Percentiles rank a stretch among this genome's conserved stretches.
Evolutionary conservation across 2,113 vertebrate species (phyloP).

Genomic region (Salvator merianae): DNA sequence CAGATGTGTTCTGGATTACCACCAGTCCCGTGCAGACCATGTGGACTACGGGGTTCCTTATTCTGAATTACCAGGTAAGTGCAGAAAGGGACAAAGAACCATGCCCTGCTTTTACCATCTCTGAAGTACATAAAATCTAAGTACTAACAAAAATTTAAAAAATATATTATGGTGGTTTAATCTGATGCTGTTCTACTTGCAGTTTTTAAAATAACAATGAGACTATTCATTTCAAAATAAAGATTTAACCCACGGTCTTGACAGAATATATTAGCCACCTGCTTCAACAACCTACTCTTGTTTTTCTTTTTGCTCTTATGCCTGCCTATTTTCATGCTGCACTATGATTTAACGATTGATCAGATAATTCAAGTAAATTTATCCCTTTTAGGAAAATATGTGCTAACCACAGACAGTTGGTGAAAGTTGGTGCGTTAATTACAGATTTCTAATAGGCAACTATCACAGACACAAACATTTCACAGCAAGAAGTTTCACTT

Average conservation of each 20-base stretch:
- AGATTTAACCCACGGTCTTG: not conserved
- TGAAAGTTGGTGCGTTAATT: not conserved
- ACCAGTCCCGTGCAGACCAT: no score
- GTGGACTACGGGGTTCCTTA: no score
- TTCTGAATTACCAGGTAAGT: no score
- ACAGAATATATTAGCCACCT: conserved; percentile 28
- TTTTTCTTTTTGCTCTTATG: conserved; percentile 5
- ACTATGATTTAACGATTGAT: not conserved
- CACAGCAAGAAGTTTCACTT: not conserved
- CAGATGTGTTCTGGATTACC: no score
- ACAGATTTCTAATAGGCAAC: not conserved
- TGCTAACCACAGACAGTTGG: no score
- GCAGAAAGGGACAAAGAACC: no score
- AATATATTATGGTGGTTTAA: not conserved
- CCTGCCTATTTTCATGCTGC: not conserved
- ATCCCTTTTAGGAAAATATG: not conserved
- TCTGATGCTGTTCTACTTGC: not conserved
- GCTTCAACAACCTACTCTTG: conserved; percentile 25
- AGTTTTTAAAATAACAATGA: not conserved
- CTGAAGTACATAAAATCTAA: no score
- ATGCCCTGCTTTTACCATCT: not conserved
- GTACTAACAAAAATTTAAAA: no score
- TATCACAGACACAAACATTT: not conserved
- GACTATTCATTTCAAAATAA: not conserved
- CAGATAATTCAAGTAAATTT: no score